Evolutionary conservation across 2,113 vertebrate species (phyloP).

Genomic region (Mungos mungo): DNA sequence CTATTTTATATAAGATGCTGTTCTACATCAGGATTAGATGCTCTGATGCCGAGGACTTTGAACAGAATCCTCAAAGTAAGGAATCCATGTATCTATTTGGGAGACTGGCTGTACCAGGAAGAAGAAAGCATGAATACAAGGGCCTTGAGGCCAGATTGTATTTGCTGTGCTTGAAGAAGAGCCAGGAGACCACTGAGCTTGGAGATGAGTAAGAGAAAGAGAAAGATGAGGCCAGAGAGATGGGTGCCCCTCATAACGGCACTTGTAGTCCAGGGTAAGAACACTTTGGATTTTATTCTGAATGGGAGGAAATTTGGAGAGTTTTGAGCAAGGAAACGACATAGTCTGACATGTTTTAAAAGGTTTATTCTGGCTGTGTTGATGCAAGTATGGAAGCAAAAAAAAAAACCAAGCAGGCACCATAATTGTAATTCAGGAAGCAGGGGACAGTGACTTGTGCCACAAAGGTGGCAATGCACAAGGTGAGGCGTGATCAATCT

Average conservation of each 20-base stretch:
- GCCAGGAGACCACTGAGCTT: not conserved
- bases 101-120: not conserved
- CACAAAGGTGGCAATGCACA: not conserved
- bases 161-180: not conserved
- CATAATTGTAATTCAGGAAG: not conserved
- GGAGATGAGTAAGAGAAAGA: not conserved
- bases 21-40: not conserved
- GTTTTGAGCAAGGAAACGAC: not conserved
- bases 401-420: too few relatives aligned
- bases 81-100: not conserved
- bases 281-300: not conserved
- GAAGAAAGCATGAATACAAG: not conserved
- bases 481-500: not conserved
- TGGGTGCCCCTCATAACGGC: fast-evolving
- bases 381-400: not conserved
- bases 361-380: not conserved
- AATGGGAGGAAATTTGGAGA: not conserved
- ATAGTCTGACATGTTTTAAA: not conserved
- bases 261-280: not conserved
- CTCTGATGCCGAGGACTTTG: not conserved
- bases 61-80: not conserved
- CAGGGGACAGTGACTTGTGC: not conserved
- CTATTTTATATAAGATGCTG: not conserved
- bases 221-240: not conserved
- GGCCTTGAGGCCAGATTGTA: not conserved